Evolutionary conservation across 2,797 vertebrate genomes (phyloP).

Genomic region (Hydrophis major): DNA sequence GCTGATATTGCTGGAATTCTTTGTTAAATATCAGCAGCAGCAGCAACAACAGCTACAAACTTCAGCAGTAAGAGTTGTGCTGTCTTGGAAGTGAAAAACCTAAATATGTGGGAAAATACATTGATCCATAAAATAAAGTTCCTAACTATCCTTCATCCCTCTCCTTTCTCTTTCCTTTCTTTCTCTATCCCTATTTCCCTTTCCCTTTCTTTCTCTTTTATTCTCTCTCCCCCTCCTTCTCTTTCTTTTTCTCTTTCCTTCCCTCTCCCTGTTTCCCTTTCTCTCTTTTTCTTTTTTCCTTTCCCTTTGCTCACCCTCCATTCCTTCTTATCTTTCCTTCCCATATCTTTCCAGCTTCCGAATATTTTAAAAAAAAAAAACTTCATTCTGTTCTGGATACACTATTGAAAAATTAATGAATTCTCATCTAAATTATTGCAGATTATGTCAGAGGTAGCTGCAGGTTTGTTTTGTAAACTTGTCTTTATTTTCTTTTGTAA

Average conservation of each 20-base stretch:
- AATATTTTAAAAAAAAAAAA: background rate
- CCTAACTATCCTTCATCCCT: background rate
- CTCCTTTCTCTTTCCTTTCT: background rate
- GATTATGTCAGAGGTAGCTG: background rate
- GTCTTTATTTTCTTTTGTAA: background rate
- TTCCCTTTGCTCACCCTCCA: background rate
- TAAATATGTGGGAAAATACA: constrained; percentile 57
- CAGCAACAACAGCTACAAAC: background rate
- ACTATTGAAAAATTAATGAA: background rate
- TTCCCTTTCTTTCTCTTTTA: background rate
- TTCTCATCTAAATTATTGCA: background rate
- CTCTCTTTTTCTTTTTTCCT: background rate
- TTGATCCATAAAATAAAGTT: constrained; percentile 64
- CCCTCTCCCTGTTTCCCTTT: background rate
- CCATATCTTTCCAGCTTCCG: background rate
- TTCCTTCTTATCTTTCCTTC: background rate
- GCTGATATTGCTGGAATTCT: background rate
- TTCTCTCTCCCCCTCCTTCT: background rate
- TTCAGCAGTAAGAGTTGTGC: constrained; percentile 41
- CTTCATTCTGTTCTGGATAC: background rate
- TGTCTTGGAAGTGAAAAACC: constrained; percentile 55
- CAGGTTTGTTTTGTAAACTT: background rate
- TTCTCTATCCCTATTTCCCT: background rate
- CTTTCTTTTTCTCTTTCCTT: background rate
- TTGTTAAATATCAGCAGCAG: background rate